Percentiles rank a stretch among this genome's conserved stretches.
phyloP scores from a whole-genome alignment of 2,797 vertebrate species.

The Thamnophis elegans region DNA sequence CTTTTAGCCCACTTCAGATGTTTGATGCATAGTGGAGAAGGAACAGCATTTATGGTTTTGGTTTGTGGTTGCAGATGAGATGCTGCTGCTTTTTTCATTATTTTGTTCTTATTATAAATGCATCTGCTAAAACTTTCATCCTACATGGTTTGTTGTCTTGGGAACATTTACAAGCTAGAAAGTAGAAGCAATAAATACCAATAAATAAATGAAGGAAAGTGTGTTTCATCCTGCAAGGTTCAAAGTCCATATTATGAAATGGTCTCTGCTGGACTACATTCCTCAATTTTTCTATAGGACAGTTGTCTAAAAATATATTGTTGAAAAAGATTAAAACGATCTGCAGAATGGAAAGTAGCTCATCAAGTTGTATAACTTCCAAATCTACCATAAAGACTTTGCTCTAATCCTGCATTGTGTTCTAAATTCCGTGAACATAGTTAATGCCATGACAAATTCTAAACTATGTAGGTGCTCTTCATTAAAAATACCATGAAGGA shows the following conservation, averaged over 20 bases:
- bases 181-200: neutral
- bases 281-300: conserved; percentile 28
- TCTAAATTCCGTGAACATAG: conserved; percentile 69
- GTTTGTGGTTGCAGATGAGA: neutral
- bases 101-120: neutral
- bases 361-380: conserved; percentile 66
- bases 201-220: conserved; percentile 28
- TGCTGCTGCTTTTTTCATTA: neutral
- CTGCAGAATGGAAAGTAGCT: conserved; percentile 56
- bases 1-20: neutral
- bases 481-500: conserved; percentile 49
- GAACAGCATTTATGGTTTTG: neutral
- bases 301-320: conserved; percentile 28
- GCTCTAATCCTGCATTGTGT: conserved; percentile 63
- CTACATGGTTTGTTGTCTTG: neutral
- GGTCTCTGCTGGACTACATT: conserved; percentile 41
- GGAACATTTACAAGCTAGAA: neutral
- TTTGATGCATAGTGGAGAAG: neutral
- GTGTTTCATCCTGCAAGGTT: conserved; percentile 47
- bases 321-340: conserved; percentile 63
- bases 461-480: conserved; percentile 60
- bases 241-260: conserved; percentile 37
- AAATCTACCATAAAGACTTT: conserved; percentile 61
- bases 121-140: neutral
- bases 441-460: conserved; percentile 63